Evolutionary conservation across 1,140 invertebrate species (phyloP).

Genomic region (Aricia agestis): DNA sequence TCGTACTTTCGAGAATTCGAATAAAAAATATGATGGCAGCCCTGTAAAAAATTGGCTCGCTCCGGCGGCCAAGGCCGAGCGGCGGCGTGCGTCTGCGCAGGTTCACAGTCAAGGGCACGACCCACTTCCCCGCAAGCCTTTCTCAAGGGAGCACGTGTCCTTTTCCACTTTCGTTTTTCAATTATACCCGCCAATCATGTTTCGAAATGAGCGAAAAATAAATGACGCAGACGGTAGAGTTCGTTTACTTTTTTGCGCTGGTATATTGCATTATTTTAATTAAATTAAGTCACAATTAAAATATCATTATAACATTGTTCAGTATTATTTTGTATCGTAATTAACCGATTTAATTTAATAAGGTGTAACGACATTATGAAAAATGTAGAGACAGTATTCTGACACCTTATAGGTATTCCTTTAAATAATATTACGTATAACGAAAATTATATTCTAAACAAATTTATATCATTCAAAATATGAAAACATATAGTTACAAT

Average conservation of each 20-base stretch:
- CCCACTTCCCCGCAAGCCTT: conserved; percentile 51
- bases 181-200: conserved; percentile 15
- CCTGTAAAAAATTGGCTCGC: conserved; percentile 21
- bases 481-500: neutral
- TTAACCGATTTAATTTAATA: no score
- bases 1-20: conserved; percentile 8
- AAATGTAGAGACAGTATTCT: no score
- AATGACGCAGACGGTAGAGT: neutral
- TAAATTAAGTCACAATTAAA: neutral
- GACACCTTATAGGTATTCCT: no score
- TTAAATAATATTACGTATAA: no score
- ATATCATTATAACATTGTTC: no score
- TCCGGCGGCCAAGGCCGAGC: conserved; percentile 39
- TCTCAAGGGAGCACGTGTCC: conserved; percentile 41
- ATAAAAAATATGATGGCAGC: conserved; percentile 20
- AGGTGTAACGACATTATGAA: no score
- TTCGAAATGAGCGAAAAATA: neutral
- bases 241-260: neutral
- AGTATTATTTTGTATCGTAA: no score
- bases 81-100: conserved; percentile 40
- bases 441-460: no score
- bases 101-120: conserved; percentile 50
- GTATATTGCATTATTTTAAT: neutral
- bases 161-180: conserved; percentile 33
- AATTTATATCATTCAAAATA: no score